Evolutionary conservation across 1,140 invertebrate species (phyloP), one percentile per base, ranked within the genome.

Genomic region (Drosophila rhopaloa): DNA sequence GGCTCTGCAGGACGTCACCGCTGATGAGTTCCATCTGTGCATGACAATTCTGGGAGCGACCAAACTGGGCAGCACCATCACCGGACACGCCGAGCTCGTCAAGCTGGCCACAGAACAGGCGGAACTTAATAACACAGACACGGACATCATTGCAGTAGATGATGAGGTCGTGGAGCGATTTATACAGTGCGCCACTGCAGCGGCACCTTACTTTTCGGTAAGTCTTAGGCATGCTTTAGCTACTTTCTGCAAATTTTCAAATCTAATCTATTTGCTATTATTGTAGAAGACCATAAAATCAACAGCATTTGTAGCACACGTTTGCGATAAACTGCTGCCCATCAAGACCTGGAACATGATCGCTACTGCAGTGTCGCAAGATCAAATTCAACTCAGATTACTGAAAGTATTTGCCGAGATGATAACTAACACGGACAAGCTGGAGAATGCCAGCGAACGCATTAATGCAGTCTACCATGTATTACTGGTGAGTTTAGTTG

Each of bases 381-480:
- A 94, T 72, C 95, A 97, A 85, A 92, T 95, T 9, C 96, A 97
- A 84, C 92, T 98, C 46, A 96, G 98, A 84, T 92, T 98, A 58
- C 93, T 99, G 24, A 97, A 98, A 93, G 93, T 97, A 37, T 95
- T 98, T 88, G 97, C 98, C 24, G 97, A 99, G 93, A 94, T 98
- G 55, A 83, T 95, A 95, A 40, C 62, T 94, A 95, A 77, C 95
- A 96, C 94, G 94, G 96, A 96, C 47, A 94, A 95, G 60, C 91
- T 97, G 46, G 96, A 97, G 32, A 96, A 97, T 86, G 93, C 95
- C 32, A 94, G 96, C 72, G 93, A 95, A 53, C 95, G 96, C 93
- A 94, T 98, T 54, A 94, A 96, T 81, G 93, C 95, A 50, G 94
- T 98, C 35, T 97, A 96, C 92, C 95, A 96, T 79, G 94, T 96